Conservation (phyloP, 2,888 invertebrate species). For the Hetaerina titia region DNA sequence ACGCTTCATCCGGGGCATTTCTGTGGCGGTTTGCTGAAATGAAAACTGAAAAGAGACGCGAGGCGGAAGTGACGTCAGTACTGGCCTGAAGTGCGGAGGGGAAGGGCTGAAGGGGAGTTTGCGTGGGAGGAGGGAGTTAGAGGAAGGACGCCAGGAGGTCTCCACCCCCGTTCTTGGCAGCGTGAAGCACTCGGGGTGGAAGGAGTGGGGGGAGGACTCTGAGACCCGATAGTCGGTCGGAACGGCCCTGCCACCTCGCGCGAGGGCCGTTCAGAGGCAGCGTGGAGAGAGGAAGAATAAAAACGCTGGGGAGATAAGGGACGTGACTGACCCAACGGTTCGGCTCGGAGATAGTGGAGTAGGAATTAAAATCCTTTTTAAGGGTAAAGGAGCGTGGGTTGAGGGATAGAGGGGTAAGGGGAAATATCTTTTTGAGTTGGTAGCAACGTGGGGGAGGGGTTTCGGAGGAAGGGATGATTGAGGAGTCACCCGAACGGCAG, state of each 20-base stretch:
- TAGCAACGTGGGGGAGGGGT: background rate
- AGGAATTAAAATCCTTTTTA: background rate
- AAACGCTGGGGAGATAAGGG: background rate
- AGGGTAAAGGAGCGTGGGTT: background rate
- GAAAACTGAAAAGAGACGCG: background rate
- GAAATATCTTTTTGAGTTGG: background rate
- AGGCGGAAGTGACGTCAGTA: background rate
- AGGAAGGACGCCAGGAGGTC: background rate
- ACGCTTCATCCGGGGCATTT: background rate
- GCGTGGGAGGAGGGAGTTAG: background rate
- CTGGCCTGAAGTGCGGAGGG: background rate
- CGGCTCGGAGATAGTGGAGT: background rate
- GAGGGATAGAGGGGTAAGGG: too few relatives aligned
- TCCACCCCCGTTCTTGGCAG: background rate
- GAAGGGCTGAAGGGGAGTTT: background rate
- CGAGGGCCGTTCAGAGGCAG: background rate
- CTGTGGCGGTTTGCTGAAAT: background rate
- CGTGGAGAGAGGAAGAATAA: background rate
- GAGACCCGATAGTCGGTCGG: background rate
- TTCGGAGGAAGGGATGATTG: background rate
- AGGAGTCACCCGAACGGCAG: background rate
- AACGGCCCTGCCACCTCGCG: background rate
- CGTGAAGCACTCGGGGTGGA: background rate
- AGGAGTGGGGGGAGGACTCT: background rate
- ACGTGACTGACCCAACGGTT: conserved; percentile 24